phyloP scores from a whole-genome alignment of 2,888 invertebrate genomes.

The Clostera curtula region DNA sequence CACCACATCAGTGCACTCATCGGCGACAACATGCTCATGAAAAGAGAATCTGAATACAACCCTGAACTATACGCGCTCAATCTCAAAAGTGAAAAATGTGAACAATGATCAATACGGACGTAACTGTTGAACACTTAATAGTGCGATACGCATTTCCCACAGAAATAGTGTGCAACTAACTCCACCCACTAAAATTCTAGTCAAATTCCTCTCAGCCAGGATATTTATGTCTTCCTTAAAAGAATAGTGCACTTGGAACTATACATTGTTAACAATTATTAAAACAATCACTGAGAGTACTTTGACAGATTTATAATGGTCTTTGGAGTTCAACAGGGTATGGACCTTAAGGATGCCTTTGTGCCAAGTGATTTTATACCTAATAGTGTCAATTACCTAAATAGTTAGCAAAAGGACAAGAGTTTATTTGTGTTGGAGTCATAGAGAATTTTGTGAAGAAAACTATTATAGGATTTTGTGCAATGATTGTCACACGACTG shows the following conservation, averaged over 20 bases:
- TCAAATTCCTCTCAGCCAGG: conserved; percentile 65
- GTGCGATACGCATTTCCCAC: conserved; percentile 35
- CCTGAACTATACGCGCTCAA: conserved; percentile 64
- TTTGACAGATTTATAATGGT: conserved; percentile 60
- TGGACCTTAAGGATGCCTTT: conserved; percentile 70
- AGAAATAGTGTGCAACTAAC: conserved; percentile 36
- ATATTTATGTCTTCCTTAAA: conserved; percentile 56
- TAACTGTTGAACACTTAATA: conserved; percentile 35
- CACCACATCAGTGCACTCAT: conserved; percentile 70
- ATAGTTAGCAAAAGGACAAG: conserved; percentile 58
- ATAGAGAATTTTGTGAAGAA: too few species aligned
- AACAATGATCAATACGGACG: conserved; percentile 54
- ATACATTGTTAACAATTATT: conserved; percentile 22
- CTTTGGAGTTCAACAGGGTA: conserved; percentile 67
- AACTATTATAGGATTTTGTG: conserved; percentile 62
- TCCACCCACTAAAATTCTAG: conserved; percentile 62
- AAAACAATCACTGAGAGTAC: conserved; percentile 53
- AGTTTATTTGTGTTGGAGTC: conserved; percentile 60
- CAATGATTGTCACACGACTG: conserved; percentile 48
- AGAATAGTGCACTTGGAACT: conserved; percentile 25
- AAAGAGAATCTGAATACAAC: conserved; percentile 59
- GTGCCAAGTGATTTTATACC: conserved; percentile 72
- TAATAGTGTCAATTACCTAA: conserved; percentile 70
- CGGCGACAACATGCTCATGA: conserved; percentile 65
- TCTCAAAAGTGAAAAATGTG: conserved; percentile 72